Base-by-base conservation (phyloP, 2,797 vertebrate genomes). In the Austrolebias charrua region DNA sequence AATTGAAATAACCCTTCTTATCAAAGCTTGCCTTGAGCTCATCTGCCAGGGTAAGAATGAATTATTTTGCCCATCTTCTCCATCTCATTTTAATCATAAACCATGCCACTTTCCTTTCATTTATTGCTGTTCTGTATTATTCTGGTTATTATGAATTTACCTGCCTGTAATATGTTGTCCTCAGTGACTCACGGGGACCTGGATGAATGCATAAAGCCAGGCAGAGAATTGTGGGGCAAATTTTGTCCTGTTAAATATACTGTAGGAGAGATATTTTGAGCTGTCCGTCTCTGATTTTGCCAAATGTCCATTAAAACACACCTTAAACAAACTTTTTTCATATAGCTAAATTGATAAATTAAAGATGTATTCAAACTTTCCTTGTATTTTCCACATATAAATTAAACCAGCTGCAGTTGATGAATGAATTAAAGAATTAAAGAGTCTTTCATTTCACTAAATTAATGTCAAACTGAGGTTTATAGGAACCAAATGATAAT, bases 1-100 rank as follows among this genome's bases (percentile, higher is more conserved):
- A 69, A 74, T 65, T 71, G 81, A 86, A 88, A 86, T 82, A 78
- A 71, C 71, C 73, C 70, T 57, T 75, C 80, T 88, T 81, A 86
- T 88, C 85, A 85, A 80, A 83, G 71, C 81, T 68, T 61, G 71
- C 76, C 78, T 71, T 46, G 20, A 82, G 76, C 82, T 83, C 68
- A 76, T 86, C 71, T 78, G 72, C 75, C 72, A 60, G 68, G 35
- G 60, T 69, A 75, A 59, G 76, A 88, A 76, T 71, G 58, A 79
- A 75, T 64, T 69, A 81, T 84, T 76, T 79, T 3, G 10, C 75
- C 46, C 61, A 52, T 80, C 67, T 80, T 70, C 60, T 63, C 80
- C 67, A 69, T 78, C 76, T 83, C 77, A 84, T 90, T 89, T 89
- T 78, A 80, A 86, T 86, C 75, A 77, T 65, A 86, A 86, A 85